These are phyloP conservation scores for Eurytoma californica DNA, from an alignment of 2,888 invertebrate genomes.

Conservation along the genomic window DNA sequence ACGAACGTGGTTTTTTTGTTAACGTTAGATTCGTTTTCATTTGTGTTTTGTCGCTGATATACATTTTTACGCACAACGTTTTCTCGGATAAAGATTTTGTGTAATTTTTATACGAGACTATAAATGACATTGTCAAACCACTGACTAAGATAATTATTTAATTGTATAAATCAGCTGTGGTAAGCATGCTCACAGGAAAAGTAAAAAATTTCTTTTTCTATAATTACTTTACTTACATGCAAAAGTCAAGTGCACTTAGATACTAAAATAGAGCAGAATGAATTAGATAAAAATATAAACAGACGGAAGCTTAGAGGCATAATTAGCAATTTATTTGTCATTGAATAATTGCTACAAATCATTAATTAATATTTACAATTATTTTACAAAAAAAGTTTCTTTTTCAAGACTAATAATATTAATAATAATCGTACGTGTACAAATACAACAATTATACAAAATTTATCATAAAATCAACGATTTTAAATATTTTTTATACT, in stretches of 20 bases:
- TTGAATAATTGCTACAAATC: constrained; percentile 17
- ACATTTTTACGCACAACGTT: no score
- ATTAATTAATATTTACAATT: constrained; percentile 31
- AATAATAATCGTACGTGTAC: no score
- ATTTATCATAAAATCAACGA: background rate
- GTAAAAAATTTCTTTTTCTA: constrained; percentile 4
- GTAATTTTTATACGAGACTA: background rate
- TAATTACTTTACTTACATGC: constrained; percentile 50
- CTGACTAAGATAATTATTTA: background rate
- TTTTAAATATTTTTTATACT: no score
- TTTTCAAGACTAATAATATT: no score
- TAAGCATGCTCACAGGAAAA: constrained; percentile 29
- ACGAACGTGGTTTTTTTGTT: constrained; percentile 2
- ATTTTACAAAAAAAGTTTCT: constrained; percentile 19
- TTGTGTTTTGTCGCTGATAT: background rate
- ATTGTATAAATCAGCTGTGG: background rate
- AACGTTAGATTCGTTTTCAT: constrained; percentile 7
- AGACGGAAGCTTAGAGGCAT: constrained; percentile 27
- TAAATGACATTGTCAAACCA: background rate
- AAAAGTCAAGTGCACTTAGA: constrained; percentile 48
- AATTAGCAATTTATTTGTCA: constrained; percentile 41
- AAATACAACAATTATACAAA: background rate
- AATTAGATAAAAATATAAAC: constrained; percentile 43
- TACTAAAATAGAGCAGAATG: constrained; percentile 34
- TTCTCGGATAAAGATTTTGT: no score